A percentile compares a stretch with the other conserved stretches of the same genome.
phyloP scores from a whole-genome alignment of 2,797 vertebrate genomes.

The Lacerta viridis region DNA sequence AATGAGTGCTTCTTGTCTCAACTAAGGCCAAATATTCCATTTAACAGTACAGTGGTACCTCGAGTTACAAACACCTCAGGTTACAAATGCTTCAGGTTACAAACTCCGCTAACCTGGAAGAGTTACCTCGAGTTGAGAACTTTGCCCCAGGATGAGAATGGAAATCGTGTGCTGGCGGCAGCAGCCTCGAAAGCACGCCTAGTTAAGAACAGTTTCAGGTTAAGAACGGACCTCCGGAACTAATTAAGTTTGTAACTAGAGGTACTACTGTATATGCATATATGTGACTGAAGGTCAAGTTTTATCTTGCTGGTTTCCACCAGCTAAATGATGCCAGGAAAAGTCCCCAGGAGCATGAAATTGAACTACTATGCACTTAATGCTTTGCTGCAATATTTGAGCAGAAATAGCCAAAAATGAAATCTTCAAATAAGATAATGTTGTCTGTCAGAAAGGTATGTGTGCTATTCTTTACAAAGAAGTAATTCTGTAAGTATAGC shows the following conservation, averaged over 20 bases:
- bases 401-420: constrained; percentile 38
- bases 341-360: constrained; percentile 1
- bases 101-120: too few relatives aligned
- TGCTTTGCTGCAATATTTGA: constrained; percentile 58
- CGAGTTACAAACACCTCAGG: too few relatives aligned
- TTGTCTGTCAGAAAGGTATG: constrained; percentile 22
- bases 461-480: constrained; percentile 47
- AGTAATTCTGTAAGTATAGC: constrained; percentile 36
- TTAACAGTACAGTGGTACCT: constrained; percentile 2
- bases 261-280: not conserved
- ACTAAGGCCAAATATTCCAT: constrained; percentile 3
- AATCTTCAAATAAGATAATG: constrained; percentile 2
- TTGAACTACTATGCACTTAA: constrained; percentile 40
- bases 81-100: too few relatives aligned
- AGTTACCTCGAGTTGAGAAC: too few relatives aligned
- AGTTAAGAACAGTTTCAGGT: too few relatives aligned
- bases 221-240: too few relatives aligned
- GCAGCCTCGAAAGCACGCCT: too few relatives aligned
- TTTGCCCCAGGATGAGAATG: too few relatives aligned
- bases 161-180: too few relatives aligned
- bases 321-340: constrained; percentile 33
- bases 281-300: constrained; percentile 22
- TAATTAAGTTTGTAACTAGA: too few relatives aligned
- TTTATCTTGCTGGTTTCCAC: constrained; percentile 39
- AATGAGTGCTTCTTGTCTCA: not conserved